A percentile compares a stretch with the other conserved stretches of the same genome.
Evolutionary conservation across 2,888 invertebrate species (phyloP).

Genomic region (Strigamia transsilvanica): DNA sequence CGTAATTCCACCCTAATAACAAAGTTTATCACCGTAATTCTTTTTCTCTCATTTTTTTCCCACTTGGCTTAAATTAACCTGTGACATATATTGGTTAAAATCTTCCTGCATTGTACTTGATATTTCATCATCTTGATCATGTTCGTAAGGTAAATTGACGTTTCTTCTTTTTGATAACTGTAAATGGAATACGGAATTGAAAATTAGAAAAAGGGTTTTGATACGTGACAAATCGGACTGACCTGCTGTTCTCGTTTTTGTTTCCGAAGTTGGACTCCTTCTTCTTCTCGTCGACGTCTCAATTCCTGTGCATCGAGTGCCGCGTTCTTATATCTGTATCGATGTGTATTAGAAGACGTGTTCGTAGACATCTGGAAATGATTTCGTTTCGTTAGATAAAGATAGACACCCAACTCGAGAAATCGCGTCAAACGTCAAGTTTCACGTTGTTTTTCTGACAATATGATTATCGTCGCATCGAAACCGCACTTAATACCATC

Average conservation of each 20-base stretch:
- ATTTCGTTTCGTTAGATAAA: neutral
- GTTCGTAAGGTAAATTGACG: slow-evolving; percentile 69
- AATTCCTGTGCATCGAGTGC: slow-evolving; percentile 91
- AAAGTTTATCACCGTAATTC: too few species aligned
- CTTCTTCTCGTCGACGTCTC: slow-evolving; percentile 90
- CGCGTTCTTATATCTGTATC: slow-evolving; percentile 90
- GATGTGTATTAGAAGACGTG: slow-evolving; percentile 57
- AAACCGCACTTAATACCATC: neutral
- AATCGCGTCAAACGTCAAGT: neutral
- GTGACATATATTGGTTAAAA: slow-evolving; percentile 55
- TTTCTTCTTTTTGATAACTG: slow-evolving; percentile 86
- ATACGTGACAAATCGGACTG: neutral
- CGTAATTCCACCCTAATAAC: slow-evolving; percentile 68
- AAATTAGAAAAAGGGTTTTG: neutral
- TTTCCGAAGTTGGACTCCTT: slow-evolving; percentile 93
- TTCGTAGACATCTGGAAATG: slow-evolving; percentile 54
- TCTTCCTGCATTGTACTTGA: slow-evolving; percentile 64
- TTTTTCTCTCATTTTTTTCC: too few species aligned
- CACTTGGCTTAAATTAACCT: slow-evolving; percentile 34
- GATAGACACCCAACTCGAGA: neutral
- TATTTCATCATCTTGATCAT: slow-evolving; percentile 63
- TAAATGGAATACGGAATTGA: slow-evolving; percentile 53
- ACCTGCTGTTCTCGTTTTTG: slow-evolving; percentile 92
- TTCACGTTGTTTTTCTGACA: neutral
- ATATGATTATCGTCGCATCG: neutral